Percentiles rank a stretch among this genome's conserved stretches.
These are phyloP conservation scores for Grallaria varia DNA, from an alignment of 2,113 vertebrate species.

Conservation along the genomic window DNA sequence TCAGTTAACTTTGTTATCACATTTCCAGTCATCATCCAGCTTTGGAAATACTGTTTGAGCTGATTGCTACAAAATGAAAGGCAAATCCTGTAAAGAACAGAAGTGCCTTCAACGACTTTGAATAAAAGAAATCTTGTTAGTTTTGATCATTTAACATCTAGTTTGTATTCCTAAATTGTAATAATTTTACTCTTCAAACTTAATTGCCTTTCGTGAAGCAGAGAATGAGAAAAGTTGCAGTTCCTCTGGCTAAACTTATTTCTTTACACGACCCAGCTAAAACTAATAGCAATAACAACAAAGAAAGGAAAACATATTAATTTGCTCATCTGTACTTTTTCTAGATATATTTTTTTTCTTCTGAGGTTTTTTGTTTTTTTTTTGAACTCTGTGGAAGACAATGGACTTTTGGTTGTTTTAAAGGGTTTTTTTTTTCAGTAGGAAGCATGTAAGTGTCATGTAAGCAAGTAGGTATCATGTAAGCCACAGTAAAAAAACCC, in stretches of 20 bases:
- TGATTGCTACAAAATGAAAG: neutral
- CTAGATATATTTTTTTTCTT: neutral
- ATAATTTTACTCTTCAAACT: neutral
- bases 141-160: neutral
- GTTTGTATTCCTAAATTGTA: neutral
- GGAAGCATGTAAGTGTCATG: no score
- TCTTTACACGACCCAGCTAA: neutral
- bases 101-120: neutral
- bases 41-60: neutral
- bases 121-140: neutral
- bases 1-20: neutral
- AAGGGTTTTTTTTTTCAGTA: neutral
- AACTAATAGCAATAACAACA: neutral
- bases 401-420: neutral
- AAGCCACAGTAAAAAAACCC: neutral
- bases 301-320: neutral
- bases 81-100: neutral
- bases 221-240: neutral
- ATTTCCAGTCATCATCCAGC: neutral
- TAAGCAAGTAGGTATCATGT: neutral
- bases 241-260: neutral
- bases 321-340: neutral
- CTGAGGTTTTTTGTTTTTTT: fast-evolving
- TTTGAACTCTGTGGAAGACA: neutral
- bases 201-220: neutral